Evolutionary conservation across 2,113 vertebrate species (phyloP).

Genomic region (Mobula birostris): DNA sequence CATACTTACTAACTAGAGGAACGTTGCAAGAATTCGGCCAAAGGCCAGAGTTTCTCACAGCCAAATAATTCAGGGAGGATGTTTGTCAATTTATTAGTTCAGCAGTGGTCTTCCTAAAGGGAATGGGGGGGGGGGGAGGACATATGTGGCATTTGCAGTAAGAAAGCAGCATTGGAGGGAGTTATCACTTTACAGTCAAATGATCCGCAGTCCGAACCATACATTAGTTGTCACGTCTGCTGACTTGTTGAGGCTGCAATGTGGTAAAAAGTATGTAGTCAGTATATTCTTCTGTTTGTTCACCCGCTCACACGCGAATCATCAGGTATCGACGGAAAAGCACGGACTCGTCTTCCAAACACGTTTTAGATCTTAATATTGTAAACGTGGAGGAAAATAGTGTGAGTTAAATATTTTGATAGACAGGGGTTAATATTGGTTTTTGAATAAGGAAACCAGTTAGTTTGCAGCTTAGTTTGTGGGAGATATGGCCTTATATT

Average conservation of each 20-base stretch:
- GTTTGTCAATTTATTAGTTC: too few species aligned
- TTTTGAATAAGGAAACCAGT: too few species aligned
- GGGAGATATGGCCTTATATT: too few species aligned
- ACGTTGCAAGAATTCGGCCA: too few species aligned
- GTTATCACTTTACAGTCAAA: not conserved
- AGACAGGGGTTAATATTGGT: too few species aligned
- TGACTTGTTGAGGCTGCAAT: too few species aligned
- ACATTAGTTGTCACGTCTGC: too few species aligned
- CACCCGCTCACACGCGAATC: not conserved
- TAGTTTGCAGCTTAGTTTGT: too few species aligned
- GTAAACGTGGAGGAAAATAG: not conserved
- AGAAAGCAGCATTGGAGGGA: not conserved
- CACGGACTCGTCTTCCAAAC: not conserved
- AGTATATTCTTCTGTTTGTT: not conserved
- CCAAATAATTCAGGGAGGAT: not conserved
- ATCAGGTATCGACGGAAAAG: not conserved
- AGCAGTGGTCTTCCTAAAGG: not conserved
- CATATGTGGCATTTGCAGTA: not conserved
- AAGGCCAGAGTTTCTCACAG: too few species aligned
- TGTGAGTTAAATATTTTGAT: too few species aligned
- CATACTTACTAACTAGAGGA: too few species aligned
- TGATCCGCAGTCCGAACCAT: not conserved
- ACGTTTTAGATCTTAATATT: not conserved
- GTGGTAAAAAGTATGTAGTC: too few species aligned
- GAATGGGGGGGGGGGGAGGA: not conserved